Evolutionary conservation across 2,888 invertebrate genomes (phyloP).

Genomic region (Mythimna vitellina): DNA sequence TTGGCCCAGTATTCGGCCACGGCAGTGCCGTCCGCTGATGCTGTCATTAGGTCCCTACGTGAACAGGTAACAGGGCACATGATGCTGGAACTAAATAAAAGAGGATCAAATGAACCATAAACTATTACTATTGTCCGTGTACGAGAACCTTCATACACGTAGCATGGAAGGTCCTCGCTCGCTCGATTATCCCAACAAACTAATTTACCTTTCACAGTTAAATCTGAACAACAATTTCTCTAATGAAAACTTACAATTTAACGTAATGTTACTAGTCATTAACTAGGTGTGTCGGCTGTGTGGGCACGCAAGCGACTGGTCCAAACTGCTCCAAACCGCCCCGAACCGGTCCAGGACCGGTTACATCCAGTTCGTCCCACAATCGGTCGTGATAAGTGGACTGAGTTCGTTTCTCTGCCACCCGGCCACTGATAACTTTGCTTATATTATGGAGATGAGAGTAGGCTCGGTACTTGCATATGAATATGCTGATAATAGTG

Average conservation of each 20-base stretch:
- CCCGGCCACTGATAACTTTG: constrained; percentile 55
- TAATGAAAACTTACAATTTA: constrained; percentile 54
- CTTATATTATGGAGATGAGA: constrained; percentile 34
- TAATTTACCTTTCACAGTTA: constrained; percentile 34
- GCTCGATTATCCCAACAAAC: constrained; percentile 10
- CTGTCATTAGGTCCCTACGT: too few relatives aligned
- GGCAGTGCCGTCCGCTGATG: too few relatives aligned
- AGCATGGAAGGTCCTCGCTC: background rate
- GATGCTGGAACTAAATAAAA: background rate
- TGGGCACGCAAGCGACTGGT: constrained; percentile 48
- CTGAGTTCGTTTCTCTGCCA: constrained; percentile 53
- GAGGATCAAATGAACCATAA: background rate
- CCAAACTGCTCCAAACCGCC: constrained; percentile 28
- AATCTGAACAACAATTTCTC: constrained; percentile 37
- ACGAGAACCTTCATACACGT: background rate
- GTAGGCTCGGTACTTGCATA: constrained; percentile 34
- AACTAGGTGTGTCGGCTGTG: constrained; percentile 52
- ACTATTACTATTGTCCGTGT: background rate
- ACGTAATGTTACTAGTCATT: constrained; percentile 52
- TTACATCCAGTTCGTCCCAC: constrained; percentile 34
- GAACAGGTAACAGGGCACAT: too few relatives aligned
- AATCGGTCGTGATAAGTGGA: constrained; percentile 56
- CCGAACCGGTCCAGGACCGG: constrained; percentile 52
- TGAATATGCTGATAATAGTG: constrained; percentile 32
- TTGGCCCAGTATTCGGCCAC: too few relatives aligned